Base-by-base conservation (phyloP, 2,888 invertebrate genomes). In the Hartigia nigra region DNA sequence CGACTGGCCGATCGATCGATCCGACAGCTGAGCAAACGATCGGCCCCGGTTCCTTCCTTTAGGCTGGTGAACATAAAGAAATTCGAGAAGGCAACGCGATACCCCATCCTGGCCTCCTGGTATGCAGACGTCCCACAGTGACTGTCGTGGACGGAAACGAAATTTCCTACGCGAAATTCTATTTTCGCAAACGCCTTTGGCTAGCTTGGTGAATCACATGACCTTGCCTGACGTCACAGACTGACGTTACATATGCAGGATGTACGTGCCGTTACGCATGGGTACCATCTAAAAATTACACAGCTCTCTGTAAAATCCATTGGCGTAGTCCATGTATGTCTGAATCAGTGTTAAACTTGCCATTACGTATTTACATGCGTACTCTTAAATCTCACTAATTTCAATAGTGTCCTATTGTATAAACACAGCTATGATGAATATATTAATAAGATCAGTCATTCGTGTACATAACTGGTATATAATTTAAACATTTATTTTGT, bases 231-330 rank as follows among this genome's bases (percentile, higher is more conserved):
- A 75, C 75, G 75, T 37, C 75, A 37, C 3, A 31, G 12, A 14
- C 12, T 37, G 36, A 75, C 75, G 75, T 34, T 32, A 75, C 32
- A 32, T 75, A 75, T 34, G 9, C 75, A 36, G 75, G n/a, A 36
- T 34, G 75, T 75, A 75, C 75, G 75, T 75, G 75, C 75, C 34
- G 35, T 34, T 12, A 12, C 37, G 12, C 75, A 75, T 23, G 75
- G 35, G 34, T 35, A 34, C 31, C 75, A 36, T 72, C 34, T 3
- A 34, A 72, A 34, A 72, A 72, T 35, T 31, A 72, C 12, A 32
- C 14, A 9, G 35, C 72, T 72, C 72, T 31, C 72, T 31, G 31
- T 23, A 23, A 23, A 72, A 72, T 72, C 31, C 72, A 72, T 32
- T 72, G 35, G 72, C 72, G 35, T 35, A 72, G 31, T 72, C 12